Evolutionary conservation across 2,113 vertebrate genomes (phyloP), one percentile per base, ranked within the genome.

Genomic region (Semnornis frantzii): DNA sequence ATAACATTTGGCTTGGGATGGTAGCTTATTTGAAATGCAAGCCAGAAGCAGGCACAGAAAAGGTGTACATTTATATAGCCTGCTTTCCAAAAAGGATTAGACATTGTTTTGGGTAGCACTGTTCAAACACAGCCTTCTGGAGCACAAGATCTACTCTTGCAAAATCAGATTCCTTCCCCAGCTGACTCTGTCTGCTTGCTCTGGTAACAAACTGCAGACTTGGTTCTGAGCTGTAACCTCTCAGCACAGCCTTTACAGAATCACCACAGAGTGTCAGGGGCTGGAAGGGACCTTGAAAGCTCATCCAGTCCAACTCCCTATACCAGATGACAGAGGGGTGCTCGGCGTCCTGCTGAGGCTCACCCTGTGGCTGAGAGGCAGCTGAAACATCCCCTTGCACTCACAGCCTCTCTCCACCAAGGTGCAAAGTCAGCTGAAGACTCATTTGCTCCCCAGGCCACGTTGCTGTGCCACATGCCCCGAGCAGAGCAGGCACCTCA

Each of bases 1-100:
- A 50, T n/a, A 94, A 84, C 57, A 10, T 72, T 91, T 82, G 81
- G 90, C 93, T 92, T 75, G 50, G 58, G 75, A 73, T 85, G 37
- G 82, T 7, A 94, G 69, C 84, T 80, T 92, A 92, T 86, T 93
- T 95, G 81, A 96, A 97, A 97, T 37, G n/a, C 87, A 90, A 95
- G 76, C 72, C 81, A 97, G 89, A 60, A 93, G 63, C 19, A 86
- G 46, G 80, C 71, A 95, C 5, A 88, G 80, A 59, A 95, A 94
- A 91, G 88, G 83, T 94, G 84, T 30, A 57, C 68, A 1, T 86
- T 82, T 63, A 50, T 64, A 80, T 16, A 75, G 55, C 2, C 24
- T 15, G 76, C 66, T 48, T 72, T 83, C 85, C 66, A 91, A 89
- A 92, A 72, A 1, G 30, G 55, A 58, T 77, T 52, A 95, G 85